Percentiles rank a stretch among this genome's conserved stretches.
These are phyloP conservation scores for Syrphus vitripennis DNA, from an alignment of 2,888 invertebrate genomes.

Conservation along the genomic window DNA sequence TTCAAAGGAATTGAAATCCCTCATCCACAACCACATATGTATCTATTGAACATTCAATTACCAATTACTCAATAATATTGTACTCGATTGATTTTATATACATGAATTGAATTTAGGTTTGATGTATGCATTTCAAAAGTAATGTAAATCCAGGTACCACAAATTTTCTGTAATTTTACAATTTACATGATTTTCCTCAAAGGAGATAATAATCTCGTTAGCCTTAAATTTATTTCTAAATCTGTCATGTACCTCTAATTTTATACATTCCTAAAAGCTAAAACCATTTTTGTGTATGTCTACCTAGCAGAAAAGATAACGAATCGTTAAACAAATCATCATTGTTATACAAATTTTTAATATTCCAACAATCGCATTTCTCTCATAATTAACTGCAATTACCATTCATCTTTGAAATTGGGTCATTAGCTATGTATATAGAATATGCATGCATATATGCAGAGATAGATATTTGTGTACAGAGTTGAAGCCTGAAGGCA, in stretches of 20 bases:
- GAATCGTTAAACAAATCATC: slow-evolving; percentile 3
- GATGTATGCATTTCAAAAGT: no score
- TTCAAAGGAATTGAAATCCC: no score
- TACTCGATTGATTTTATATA: no score
- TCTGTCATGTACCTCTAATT: neutral
- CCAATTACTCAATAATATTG: no score
- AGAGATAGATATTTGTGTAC: neutral
- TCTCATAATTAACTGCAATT: slow-evolving; percentile 34
- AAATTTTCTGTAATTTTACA: neutral
- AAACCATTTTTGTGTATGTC: neutral
- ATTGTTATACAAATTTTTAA: neutral
- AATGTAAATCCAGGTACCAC: no score
- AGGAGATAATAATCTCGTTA: neutral
- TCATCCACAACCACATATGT: no score
- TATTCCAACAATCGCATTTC: neutral
- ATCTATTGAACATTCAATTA: no score
- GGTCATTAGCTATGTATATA: neutral
- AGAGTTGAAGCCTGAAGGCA: neutral
- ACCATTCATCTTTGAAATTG: slow-evolving; percentile 29
- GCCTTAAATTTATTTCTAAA: neutral
- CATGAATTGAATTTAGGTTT: no score
- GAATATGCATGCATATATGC: neutral
- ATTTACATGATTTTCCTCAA: neutral
- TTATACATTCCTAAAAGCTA: no score
- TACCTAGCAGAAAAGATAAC: neutral